Evolutionary conservation across 1,140 invertebrate genomes (phyloP).

Genomic region (Apis florea): DNA sequence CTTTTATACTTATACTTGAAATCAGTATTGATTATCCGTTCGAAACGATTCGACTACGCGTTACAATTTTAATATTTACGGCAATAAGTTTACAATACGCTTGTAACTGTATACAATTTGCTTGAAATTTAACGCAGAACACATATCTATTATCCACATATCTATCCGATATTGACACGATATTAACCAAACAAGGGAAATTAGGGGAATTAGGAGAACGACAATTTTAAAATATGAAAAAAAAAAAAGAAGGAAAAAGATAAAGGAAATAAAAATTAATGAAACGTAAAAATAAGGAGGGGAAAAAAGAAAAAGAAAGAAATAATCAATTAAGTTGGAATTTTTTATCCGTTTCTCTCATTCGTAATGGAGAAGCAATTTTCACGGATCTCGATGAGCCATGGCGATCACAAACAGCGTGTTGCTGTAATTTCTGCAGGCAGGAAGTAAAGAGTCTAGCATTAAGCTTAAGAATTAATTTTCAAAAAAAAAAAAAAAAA

Average conservation of each 20-base stretch:
- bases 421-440: conserved; percentile 63
- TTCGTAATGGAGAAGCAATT: not conserved
- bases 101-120: not conserved
- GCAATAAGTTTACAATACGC: not conserved
- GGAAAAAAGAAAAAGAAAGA: not conserved
- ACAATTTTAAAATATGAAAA: not conserved
- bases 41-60: not conserved
- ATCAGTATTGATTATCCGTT: conserved; percentile 37
- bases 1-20: conserved; percentile 64
- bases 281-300: not conserved
- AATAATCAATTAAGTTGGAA: not conserved
- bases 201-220: not conserved
- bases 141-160: too few species aligned
- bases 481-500: conserved; percentile 42
- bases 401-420: not conserved
- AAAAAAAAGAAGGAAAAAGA: not conserved
- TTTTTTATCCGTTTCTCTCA: not conserved
- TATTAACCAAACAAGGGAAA: not conserved
- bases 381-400: conserved; percentile 30
- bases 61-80: too few species aligned
- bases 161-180: not conserved
- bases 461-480: conserved; percentile 67
- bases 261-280: not conserved
- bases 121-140: too few species aligned
- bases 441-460: conserved; percentile 59